Conservation (phyloP, 2,113 vertebrate species). For the Lipotes vexillifer region DNA sequence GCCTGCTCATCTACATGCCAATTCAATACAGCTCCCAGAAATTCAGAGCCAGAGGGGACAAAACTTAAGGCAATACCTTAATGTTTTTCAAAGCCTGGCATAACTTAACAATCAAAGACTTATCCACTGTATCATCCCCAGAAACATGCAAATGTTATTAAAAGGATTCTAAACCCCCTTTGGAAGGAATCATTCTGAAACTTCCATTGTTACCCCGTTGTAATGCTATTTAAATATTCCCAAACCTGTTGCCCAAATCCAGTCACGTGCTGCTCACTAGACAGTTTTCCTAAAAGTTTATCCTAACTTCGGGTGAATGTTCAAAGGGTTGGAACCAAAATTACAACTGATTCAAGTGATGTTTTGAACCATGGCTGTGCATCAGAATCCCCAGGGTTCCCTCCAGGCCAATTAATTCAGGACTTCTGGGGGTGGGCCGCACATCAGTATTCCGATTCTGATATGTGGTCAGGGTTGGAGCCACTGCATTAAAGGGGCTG, state of each 20-base stretch:
- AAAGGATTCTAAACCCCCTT: neutral
- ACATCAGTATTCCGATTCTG: neutral
- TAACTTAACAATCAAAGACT: neutral
- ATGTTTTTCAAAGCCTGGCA: neutral
- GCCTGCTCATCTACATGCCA: neutral
- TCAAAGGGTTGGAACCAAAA: neutral
- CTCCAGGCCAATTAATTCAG: neutral
- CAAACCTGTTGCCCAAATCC: neutral
- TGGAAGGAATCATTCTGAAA: neutral
- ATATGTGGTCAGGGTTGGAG: neutral
- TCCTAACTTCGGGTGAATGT: neutral
- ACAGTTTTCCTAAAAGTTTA: neutral
- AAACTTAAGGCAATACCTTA: neutral
- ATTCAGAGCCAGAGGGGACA: neutral
- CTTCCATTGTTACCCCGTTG: neutral
- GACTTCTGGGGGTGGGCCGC: neutral
- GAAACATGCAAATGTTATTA: neutral
- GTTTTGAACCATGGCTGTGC: neutral
- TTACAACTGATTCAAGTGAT: neutral
- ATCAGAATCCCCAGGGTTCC: neutral
- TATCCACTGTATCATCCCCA: neutral
- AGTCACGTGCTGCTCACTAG: neutral
- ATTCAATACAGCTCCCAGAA: slow-evolving; percentile 3
- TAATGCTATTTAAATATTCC: neutral
- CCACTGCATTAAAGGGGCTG: neutral